A percentile compares a stretch with the other conserved stretches of the same genome.
Conservation (phyloP, 2,113 vertebrate genomes). For the Chlorocebus sabaeus region DNA sequence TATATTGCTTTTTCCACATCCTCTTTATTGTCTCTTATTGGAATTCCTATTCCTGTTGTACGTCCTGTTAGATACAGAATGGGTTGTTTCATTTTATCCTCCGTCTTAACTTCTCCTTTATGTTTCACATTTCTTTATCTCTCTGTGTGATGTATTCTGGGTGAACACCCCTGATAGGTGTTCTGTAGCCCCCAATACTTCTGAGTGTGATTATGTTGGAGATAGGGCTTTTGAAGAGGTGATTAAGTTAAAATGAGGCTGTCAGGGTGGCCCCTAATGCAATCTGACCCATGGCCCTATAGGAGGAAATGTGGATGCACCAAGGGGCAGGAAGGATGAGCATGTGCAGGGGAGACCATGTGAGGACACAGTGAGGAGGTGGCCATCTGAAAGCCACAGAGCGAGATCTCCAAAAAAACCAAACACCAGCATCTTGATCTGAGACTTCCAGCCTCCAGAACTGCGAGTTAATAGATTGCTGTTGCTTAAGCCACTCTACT, state of each 20-base stretch:
- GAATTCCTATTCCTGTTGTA: background rate
- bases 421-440: background rate
- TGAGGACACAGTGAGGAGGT: background rate
- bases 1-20: background rate
- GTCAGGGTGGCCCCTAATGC: background rate
- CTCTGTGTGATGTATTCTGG: background rate
- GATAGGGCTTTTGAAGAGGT: background rate
- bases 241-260: background rate
- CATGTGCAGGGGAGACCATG: background rate
- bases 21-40: background rate
- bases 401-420: background rate
- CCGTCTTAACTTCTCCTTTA: background rate
- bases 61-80: background rate
- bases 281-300: background rate
- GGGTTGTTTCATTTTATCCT: background rate
- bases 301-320: background rate
- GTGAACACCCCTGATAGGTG: background rate
- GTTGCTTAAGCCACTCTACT: background rate
- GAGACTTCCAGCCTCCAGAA: background rate
- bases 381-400: background rate
- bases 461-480: too few species aligned
- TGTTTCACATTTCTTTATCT: background rate
- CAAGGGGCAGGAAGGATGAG: background rate
- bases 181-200: background rate
- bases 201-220: background rate